Conservation (phyloP, 2,113 vertebrate genomes). For the Dipodomys stephensi region DNA sequence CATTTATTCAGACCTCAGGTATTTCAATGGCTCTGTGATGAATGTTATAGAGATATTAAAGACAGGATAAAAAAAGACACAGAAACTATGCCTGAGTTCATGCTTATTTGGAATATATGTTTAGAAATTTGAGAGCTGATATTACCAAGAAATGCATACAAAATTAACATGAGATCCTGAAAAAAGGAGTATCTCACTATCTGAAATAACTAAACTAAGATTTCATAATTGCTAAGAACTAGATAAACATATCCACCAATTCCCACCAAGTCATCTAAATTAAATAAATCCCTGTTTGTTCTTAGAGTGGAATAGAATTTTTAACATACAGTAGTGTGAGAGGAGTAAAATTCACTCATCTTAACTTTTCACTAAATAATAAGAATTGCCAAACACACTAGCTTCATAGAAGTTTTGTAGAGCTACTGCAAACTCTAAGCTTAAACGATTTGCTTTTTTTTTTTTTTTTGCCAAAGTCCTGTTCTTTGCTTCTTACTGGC, state of each 20-base stretch:
- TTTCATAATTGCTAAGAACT: constrained; percentile 39
- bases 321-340: constrained; percentile 11
- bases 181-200: neutral
- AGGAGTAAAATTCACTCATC: neutral
- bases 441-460: constrained; percentile 57
- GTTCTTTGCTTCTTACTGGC: constrained; percentile 51
- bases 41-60: constrained; percentile 29
- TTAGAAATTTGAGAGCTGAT: constrained; percentile 27
- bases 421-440: constrained; percentile 17
- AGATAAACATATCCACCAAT: neutral
- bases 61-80: neutral
- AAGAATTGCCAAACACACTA: constrained; percentile 41
- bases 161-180: constrained; percentile 29
- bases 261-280: neutral
- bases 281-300: constrained; percentile 1
- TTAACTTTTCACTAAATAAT: neutral
- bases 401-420: neutral
- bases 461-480: constrained; percentile 38
- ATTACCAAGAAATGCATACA: constrained; percentile 2
- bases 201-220: neutral
- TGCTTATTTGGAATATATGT: neutral
- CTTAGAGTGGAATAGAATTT: constrained; percentile 34
- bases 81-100: neutral
- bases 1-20: constrained; percentile 19
- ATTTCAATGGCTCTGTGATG: neutral